Percentiles rank a stretch among this genome's conserved stretches.
phyloP scores from a whole-genome alignment of 1,140 invertebrate species.

The Armadillidium nasatum region DNA sequence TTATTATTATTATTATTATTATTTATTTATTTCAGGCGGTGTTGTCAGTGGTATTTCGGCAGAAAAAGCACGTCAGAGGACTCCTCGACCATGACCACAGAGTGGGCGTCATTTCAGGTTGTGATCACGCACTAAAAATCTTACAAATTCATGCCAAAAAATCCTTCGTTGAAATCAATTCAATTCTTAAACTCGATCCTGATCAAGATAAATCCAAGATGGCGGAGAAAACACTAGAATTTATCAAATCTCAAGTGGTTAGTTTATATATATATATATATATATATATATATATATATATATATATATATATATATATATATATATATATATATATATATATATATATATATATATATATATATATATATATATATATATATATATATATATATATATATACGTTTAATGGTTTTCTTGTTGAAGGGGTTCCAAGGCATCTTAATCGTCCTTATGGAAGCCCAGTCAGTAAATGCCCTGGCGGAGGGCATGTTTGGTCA shows the following conservation, averaged over 20 bases:
- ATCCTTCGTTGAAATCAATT: neutral
- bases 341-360: neutral
- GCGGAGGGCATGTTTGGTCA: conserved; percentile 21
- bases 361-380: neutral
- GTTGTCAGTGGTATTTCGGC: neutral
- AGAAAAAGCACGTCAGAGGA: neutral
- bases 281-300: conserved; percentile 11
- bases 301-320: neutral
- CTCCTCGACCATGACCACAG: neutral
- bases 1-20: too few species aligned
- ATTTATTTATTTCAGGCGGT: neutral
- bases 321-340: neutral
- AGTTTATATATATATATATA: neutral
- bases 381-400: conserved; percentile 6
- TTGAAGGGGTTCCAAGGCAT: conserved; percentile 27
- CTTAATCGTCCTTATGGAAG: conserved; percentile 26
- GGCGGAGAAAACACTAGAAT: neutral
- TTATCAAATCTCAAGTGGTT: conserved; percentile 8
- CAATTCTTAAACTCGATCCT: neutral
- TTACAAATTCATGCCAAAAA: neutral
- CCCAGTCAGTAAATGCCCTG: conserved; percentile 24
- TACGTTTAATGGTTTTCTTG: neutral
- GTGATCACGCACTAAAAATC: neutral
- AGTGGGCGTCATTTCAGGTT: neutral
- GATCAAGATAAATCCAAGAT: neutral